Percentiles rank a stretch among this genome's conserved stretches.
These are phyloP conservation scores for Drosophila limbata DNA, from an alignment of 2,888 invertebrate species.

Conservation along the genomic window DNA sequence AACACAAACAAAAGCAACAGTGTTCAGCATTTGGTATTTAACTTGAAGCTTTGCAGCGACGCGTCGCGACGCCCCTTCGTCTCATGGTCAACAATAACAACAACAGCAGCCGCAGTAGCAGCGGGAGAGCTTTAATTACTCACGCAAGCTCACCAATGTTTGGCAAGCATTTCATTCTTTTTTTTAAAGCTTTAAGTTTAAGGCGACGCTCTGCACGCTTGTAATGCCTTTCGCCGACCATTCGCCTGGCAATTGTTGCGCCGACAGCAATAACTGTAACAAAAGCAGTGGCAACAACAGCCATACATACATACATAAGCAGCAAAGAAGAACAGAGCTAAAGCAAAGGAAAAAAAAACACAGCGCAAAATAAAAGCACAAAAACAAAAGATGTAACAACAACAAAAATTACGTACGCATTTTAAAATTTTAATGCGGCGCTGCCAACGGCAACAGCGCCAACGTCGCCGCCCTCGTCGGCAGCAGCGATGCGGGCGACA, in stretches of 20 bases:
- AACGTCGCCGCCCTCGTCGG: background rate
- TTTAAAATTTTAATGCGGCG: conserved; percentile 74
- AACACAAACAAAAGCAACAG: conserved; percentile 48
- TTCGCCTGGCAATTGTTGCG: conserved; percentile 66
- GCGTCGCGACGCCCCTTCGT: conserved; percentile 8
- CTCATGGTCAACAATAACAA: conserved; percentile 10
- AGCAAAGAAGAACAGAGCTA: conserved; percentile 12
- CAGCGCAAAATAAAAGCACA: conserved; percentile 5
- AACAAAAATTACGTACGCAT: conserved; percentile 50
- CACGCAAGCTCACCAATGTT: conserved; percentile 30
- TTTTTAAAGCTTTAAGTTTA: conserved; percentile 53
- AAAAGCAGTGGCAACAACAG: conserved; percentile 34
- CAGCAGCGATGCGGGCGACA: conserved; percentile 44
- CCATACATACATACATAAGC: conserved; percentile 34
- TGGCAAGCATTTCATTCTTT: conserved; percentile 25
- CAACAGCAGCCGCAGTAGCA: conserved; percentile 3
- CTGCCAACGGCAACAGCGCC: conserved; percentile 46
- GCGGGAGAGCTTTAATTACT: conserved; percentile 52
- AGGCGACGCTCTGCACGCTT: conserved; percentile 11
- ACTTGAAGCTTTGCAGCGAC: conserved; percentile 49
- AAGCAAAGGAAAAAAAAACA: conserved; percentile 11
- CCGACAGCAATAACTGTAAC: conserved; percentile 34
- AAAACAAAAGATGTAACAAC: conserved; percentile 8
- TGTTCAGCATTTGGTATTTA: conserved; percentile 47
- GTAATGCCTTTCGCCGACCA: conserved; percentile 29